Evolutionary conservation across 2,797 vertebrate species (phyloP), one percentile per base, ranked within the genome.

Genomic region (Enteromius mattozi): DNA sequence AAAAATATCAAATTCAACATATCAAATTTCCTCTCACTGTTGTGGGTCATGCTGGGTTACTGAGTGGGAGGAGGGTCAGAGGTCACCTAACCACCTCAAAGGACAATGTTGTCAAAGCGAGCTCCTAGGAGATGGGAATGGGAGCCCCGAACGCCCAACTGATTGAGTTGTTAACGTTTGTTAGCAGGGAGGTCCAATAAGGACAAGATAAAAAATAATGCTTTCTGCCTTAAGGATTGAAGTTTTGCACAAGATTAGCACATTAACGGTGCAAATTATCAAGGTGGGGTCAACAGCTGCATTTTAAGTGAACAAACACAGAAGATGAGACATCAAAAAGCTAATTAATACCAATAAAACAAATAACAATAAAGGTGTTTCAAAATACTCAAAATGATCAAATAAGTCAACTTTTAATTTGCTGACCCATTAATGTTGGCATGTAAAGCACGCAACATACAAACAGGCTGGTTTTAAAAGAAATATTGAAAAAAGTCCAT

Each of bases 41-140:
- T 87, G 91, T 92, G 87, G 92, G 92, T 94, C 69, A 84, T 75
- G 85, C 85, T 82, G 88, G 86, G 90, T 88, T 89, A 88, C 89
- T 69, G 87, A 90, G 91, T 89, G 84, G 90, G 86, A 30, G 45
- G 72, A 85, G 87, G 92, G 91, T 93, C 92, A 92, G 83, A 4
- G 86, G 82, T 71, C 90, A 85, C 75, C 13, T 17, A 89, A 80
- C 86, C 91, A 77, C 85, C 88, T 86, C 87, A 81, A 87, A 87
- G 90, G 91, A 92, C 87, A 86, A 83, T 88, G 85, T 85, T 40
- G 56, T 86, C 86, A 61, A 78, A 33, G 82, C 85, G 77, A 89
- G 92, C 90, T 89, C 91, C 82, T 37, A 61, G 85, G 80, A 75
- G 80, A 82, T 69, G 51, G n/a, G 49, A 33, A 82, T 9, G 9